Evolutionary conservation across 2,797 vertebrate genomes (phyloP), one percentile per base, ranked within the genome.

Genomic region (Poeciliopsis turneri): DNA sequence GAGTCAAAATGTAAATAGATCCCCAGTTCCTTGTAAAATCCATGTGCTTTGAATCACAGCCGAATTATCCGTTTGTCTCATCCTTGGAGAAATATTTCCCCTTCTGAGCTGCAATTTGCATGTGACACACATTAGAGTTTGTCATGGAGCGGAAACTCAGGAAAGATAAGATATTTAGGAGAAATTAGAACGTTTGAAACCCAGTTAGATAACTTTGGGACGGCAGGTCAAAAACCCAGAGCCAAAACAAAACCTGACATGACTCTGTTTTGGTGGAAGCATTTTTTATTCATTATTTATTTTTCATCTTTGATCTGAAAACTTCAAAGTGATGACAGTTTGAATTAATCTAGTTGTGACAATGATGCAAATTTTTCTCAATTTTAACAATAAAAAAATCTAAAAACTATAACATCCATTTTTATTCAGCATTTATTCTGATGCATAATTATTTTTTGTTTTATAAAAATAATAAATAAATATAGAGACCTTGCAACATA

Each of bases 31-130:
- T 30, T 73, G 30, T 55, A 16, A 47, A 59, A 13, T 39, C 69
- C 7, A 76, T 78, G 76, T 79, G 71, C 66, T 74, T 72, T 64
- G 73, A 74, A 68, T 84, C 12, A 68, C 61, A 41, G 9, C 20
- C 10, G 36, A 79, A 69, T 47, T 71, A 73, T 5, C 15, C 45
- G 79, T 51, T 41, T 5, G 23, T 69, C 53, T 57, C 23, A 9
- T 25, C 33, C 12, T 64, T 41, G 47, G 49, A 76, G 8, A 18
- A 76, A 59, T 41, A 6, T 61, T 53, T 53, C 12, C 39, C 41
- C 55, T 39, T 41, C n/a, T 70, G 20, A 83, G 36, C 39, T 30
- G 13, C 41, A 30, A 5, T 36, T 18, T 64, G 36, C n/a, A 59
- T 41, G 51, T 75, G 49, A 75, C 61, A 15, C 28, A 83, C 23